Conservation (phyloP, 2,888 invertebrate genomes). For the Caenorhabditis japonica region DNA sequence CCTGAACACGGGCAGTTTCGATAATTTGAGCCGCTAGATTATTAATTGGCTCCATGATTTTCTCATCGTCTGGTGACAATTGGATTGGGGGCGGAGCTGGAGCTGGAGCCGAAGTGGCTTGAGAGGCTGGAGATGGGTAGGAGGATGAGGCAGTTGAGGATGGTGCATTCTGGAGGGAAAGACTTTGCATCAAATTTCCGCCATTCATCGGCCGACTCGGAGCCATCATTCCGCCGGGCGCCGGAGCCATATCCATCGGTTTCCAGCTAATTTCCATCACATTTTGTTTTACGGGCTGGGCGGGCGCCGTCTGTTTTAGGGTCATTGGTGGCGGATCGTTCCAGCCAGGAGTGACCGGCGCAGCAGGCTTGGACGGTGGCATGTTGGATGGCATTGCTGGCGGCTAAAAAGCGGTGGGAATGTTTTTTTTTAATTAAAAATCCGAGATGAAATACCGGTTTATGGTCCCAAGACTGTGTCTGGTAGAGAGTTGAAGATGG, state of each 20-base stretch:
- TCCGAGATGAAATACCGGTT: conserved; percentile 21
- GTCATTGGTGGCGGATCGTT: conserved; percentile 49
- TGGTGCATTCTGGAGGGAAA: not conserved
- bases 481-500: conserved; percentile 47
- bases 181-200: conserved; percentile 6
- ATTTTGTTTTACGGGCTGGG: conserved; percentile 6
- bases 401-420: conserved; percentile 12
- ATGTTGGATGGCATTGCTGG: conserved; percentile 31
- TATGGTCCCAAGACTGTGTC: conserved; percentile 50
- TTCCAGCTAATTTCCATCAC: conserved; percentile 49
- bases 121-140: conserved; percentile 14
- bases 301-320: not conserved
- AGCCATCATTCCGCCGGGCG: conserved; percentile 24
- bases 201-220: not conserved
- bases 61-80: conserved; percentile 32
- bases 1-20: conserved; percentile 15
- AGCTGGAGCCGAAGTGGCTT: not conserved
- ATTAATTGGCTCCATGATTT: conserved; percentile 23
- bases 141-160: conserved; percentile 4
- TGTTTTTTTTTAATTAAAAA: not conserved
- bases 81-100: conserved; percentile 12
- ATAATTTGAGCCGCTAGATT: conserved; percentile 10
- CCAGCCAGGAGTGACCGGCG: conserved; percentile 42
- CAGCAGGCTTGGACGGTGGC: conserved; percentile 30
- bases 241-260: conserved; percentile 18